Evolutionary conservation across 2,113 vertebrate species (phyloP).

Genomic region (Pelecanoides urinatrix): DNA sequence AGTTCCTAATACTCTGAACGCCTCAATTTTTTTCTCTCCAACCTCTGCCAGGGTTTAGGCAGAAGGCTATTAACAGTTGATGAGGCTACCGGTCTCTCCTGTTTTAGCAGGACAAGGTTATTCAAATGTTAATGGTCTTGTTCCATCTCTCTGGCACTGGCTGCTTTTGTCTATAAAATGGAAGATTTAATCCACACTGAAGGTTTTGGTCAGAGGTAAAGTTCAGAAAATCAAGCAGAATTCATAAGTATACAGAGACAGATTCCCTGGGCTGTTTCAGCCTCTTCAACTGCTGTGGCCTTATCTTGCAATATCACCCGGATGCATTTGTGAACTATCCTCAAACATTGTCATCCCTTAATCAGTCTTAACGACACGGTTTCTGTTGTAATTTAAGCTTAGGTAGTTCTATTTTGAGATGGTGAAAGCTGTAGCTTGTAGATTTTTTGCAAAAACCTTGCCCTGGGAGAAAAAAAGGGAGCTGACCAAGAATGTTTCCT

Average conservation of each 20-base stretch:
- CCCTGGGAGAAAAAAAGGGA: neutral
- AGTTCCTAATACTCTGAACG: neutral
- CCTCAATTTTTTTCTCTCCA: neutral
- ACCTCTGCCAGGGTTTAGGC: neutral
- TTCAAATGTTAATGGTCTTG: slow-evolving; percentile 26
- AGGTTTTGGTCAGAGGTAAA: slow-evolving; percentile 18
- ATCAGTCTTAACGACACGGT: neutral
- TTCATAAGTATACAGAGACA: neutral
- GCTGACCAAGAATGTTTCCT: neutral
- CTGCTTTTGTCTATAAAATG: neutral
- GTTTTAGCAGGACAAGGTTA: slow-evolving; percentile 14
- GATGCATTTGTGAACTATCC: neutral
- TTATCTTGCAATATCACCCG: neutral
- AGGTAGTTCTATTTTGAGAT: neutral
- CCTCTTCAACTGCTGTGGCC: neutral
- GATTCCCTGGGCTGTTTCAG: neutral
- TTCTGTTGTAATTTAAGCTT: neutral
- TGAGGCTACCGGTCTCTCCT: neutral
- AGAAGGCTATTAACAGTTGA: neutral
- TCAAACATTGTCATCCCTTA: neutral
- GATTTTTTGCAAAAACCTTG: neutral
- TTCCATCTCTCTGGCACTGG: neutral
- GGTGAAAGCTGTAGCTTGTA: neutral
- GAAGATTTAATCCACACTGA: slow-evolving; percentile 1
- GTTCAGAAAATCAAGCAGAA: slow-evolving; percentile 31